Evolutionary conservation across 1,140 invertebrate genomes (phyloP).

Genomic region (Bombus sibiricus): DNA sequence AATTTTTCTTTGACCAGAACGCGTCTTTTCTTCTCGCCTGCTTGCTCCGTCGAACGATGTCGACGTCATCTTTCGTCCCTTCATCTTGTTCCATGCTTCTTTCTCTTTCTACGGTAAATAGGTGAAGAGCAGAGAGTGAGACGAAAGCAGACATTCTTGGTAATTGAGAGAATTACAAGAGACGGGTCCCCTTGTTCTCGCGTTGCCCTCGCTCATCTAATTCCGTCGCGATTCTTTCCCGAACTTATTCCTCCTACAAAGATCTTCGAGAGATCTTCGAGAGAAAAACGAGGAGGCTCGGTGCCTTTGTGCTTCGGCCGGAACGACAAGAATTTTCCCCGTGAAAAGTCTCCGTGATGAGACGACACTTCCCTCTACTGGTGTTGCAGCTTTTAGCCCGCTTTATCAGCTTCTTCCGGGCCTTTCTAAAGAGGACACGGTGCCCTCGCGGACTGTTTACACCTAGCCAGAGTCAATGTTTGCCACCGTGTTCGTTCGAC

Average conservation of each 20-base stretch:
- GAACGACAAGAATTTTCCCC: background rate
- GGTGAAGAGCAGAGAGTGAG: background rate
- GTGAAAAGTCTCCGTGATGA: conserved; percentile 25
- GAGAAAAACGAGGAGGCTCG: background rate
- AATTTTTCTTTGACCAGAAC: conserved; percentile 50
- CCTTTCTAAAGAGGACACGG: conserved; percentile 46
- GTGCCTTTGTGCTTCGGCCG: background rate
- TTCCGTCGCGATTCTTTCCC: conserved; percentile 19
- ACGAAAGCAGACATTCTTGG: conserved; percentile 4
- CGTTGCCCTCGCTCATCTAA: conserved; percentile 14
- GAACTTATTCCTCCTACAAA: background rate
- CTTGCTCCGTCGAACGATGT: background rate
- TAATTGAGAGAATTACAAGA: conserved; percentile 49
- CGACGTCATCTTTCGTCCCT: background rate
- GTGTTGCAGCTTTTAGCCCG: background rate
- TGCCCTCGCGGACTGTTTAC: conserved; percentile 44
- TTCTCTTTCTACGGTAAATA: background rate
- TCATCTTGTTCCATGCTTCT: background rate
- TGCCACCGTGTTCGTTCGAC: conserved; percentile 27
- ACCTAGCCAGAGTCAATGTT: conserved; percentile 60
- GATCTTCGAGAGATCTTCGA: background rate
- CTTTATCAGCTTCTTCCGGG: conserved; percentile 40
- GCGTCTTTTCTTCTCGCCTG: conserved; percentile 39
- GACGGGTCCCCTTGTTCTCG: conserved; percentile 32
- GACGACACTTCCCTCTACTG: no score